Evolutionary conservation across 2,113 vertebrate species (phyloP).

Genomic region (Lampris incognitus): DNA sequence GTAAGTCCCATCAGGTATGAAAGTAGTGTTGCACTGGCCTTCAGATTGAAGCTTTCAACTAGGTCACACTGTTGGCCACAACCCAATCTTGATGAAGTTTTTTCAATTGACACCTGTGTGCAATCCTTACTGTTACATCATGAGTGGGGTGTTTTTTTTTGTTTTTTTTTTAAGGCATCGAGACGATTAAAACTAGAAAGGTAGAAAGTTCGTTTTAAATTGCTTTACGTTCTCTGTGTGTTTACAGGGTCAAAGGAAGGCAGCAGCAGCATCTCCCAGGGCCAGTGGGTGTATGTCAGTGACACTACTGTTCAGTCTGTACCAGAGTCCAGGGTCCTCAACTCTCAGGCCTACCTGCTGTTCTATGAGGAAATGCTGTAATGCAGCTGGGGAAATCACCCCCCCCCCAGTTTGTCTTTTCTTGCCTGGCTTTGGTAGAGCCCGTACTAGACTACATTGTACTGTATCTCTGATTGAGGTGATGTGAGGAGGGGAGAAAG

Average conservation of each 20-base stretch:
- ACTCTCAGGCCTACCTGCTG: conserved; percentile 97
- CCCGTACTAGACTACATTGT: conserved; percentile 17
- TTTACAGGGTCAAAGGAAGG: conserved; percentile 87
- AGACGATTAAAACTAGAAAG: too few species aligned
- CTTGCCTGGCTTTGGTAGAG: conserved; percentile 10
- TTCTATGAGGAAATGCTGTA: conserved; percentile 94
- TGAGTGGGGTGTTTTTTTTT: too few species aligned
- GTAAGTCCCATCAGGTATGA: too few species aligned
- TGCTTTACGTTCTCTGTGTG: conserved; percentile 44
- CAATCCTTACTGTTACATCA: too few species aligned
- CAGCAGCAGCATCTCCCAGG: conserved; percentile 73
- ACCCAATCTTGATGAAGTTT: too few species aligned
- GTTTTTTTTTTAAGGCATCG: too few species aligned
- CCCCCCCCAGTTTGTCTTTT: conserved; percentile 10
- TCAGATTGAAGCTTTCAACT: too few species aligned
- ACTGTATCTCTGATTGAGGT: conserved; percentile 17
- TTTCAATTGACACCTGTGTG: too few species aligned
- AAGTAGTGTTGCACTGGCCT: too few species aligned
- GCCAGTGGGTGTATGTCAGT: conserved; percentile 96
- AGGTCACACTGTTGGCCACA: too few species aligned
- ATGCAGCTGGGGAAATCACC: background rate
- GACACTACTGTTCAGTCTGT: conserved; percentile 93
- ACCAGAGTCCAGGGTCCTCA: conserved; percentile 93
- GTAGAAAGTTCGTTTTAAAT: too few species aligned
- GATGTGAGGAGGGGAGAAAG: conserved; percentile 31